Percentiles rank a stretch among this genome's conserved stretches.
These are phyloP conservation scores for Apamea crenata DNA, from an alignment of 2,888 invertebrate genomes.

Conservation along the genomic window DNA sequence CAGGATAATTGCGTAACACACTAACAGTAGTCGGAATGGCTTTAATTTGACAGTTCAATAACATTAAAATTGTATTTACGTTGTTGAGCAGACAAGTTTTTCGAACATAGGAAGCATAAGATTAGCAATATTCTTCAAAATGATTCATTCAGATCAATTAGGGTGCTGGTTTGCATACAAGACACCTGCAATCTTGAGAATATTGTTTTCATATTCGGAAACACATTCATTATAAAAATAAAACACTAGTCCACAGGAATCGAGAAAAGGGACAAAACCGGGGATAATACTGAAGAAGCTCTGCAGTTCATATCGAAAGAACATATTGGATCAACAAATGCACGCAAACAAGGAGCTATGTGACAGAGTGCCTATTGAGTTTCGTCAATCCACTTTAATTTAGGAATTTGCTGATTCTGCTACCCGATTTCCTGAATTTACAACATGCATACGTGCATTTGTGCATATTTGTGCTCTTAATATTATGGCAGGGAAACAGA, in stretches of 20 bases:
- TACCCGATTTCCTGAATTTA: background rate
- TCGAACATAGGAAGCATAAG: too few relatives aligned
- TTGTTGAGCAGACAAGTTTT: background rate
- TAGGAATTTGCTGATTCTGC: slow-evolving; percentile 2
- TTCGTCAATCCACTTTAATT: slow-evolving; percentile 30
- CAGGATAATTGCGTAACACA: background rate
- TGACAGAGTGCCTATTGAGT: slow-evolving; percentile 11
- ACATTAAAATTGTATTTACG: background rate
- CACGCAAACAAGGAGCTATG: slow-evolving; percentile 19
- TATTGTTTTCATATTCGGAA: background rate
- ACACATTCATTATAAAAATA: background rate
- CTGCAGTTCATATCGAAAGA: slow-evolving; percentile 18
- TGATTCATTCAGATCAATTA: too few relatives aligned
- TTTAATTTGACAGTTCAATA: background rate
- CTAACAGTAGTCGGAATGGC: background rate
- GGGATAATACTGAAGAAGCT: background rate
- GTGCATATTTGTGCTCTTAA: background rate
- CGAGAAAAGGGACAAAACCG: background rate
- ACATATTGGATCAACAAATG: slow-evolving; percentile 36
- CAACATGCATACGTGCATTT: background rate
- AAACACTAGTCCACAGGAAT: background rate
- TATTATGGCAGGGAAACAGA: background rate
- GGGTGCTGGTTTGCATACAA: background rate
- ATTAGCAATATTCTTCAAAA: too few relatives aligned
- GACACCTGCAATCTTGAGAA: background rate